These are phyloP conservation scores for Chauna torquata DNA, from an alignment of 2,113 vertebrate species.

Conservation along the genomic window DNA sequence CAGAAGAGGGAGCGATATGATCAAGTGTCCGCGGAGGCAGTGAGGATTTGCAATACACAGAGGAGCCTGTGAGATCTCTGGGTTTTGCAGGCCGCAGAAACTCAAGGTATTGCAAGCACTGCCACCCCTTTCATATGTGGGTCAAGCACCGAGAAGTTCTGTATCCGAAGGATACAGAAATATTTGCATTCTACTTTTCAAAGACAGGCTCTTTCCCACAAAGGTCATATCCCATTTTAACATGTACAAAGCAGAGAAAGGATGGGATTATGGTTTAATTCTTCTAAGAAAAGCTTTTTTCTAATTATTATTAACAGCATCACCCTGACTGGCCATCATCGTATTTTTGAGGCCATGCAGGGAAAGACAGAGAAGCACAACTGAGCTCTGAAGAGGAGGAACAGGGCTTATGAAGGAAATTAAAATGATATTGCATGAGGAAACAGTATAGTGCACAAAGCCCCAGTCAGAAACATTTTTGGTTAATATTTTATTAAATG, in stretches of 20 bases:
- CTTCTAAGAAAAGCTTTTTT: not conserved
- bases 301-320: fast-evolving
- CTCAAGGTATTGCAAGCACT: not conserved
- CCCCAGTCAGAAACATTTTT: not conserved
- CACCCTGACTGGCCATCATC: not conserved
- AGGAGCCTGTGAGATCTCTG: not conserved
- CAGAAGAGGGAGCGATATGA: not conserved
- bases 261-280: not conserved
- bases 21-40: not conserved
- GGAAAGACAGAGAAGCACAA: not conserved
- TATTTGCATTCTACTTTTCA: not conserved
- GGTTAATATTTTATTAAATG: not conserved
- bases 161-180: not conserved
- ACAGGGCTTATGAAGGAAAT: not conserved
- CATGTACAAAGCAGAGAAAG: fast-evolving
- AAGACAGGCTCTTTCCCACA: not conserved
- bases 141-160: not conserved
- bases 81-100: not conserved
- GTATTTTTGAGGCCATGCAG: not conserved
- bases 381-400: not conserved
- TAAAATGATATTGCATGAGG: not conserved
- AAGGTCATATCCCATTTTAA: not conserved
- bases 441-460: not conserved
- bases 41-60: fast-evolving
- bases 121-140: not conserved